Base-by-base conservation (phyloP, 1,140 invertebrate genomes). In the Pissodes strobi region DNA sequence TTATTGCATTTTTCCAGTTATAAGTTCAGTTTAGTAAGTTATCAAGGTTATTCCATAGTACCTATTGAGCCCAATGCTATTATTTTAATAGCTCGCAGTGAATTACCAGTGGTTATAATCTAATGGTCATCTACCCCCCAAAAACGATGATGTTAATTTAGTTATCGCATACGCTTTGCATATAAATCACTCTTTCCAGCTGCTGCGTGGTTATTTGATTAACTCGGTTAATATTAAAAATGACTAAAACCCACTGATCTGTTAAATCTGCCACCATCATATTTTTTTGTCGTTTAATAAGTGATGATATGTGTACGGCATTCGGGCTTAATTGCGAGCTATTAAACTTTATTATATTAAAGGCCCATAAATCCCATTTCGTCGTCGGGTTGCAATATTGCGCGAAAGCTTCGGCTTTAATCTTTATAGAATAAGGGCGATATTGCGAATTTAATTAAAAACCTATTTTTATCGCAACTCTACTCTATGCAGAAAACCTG, bases 241-340 rank as follows among this genome's bases (percentile, higher is more conserved):
- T 27, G 25, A 9, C 25, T 3, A 3, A 27, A 27, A 27, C 25
- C 25, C 25, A 41, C 17, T 22, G 43, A 22, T 21, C 43, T 19
- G 15, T 25, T 17, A 27, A 52, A 52, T 52, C 46, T 52, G 25
- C 17, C 13, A 8, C 5, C 49, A 15, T 52, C 13, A 52, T 52
- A 52, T 49, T 52, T 41, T 41, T 52, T 27, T 52, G 49, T 52
- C 49, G 49, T 34, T 52, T 52, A 52, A 52, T 52, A 52, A 52
- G 23, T 22, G 49, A 34, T 22, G 49, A 52, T 52, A 15, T 52
- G 25, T 52, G 49, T 52, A 34, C 49, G 49, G 25, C 38, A 18
- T 41, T 41, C 13, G 13, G 49, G 23, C 22, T 52, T 52, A 49
- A 49, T 49, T 49, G 46, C 46, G 22, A 9, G 19, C 46, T 23